Base-by-base conservation (phyloP, 2,888 invertebrate species). In the Aleiodes testaceus region DNA sequence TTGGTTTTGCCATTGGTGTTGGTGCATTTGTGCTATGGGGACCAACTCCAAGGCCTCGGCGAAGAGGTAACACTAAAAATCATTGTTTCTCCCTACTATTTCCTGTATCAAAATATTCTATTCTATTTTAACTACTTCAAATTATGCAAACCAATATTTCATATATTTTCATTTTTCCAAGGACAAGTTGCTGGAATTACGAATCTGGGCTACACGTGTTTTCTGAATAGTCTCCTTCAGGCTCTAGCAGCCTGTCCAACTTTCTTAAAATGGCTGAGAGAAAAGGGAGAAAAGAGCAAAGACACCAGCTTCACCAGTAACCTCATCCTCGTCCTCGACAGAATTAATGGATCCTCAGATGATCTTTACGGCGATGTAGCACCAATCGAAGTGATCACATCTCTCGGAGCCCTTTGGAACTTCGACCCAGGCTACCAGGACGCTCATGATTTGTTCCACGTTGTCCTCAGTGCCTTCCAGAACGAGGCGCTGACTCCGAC, bases 191-290 rank as follows among this genome's bases (percentile, higher is more conserved):
- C 94, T 26, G 98, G 97, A 7, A 90, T 98, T 45, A 94, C 94
- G 78, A 98, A 98, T 89, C 90, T 97, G 75, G 97, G 97, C 50
- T 93, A 95, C 79, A 97, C 97, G 0, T 98, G 98, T 87, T 98
- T 97, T 86, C 89, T 98, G 68, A 98, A 98, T 88, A 95, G 97
- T 0, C 89, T 97, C 59, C 89, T 98, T 26, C 98, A 98, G 89
- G 95, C 96, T 1, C 88, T 97, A 77, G 95, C 97, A 22, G 94
- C 97, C 3, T 96, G 96, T 86, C 94, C 95, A 45, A 92, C 92
- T 73, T 95, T 97, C 83, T 91, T 94, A 72, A 91, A 91, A 12
- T 98, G 97, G 97, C 88, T 97, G 36, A 91, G 92, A 79, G 89
- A 90, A 74, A 88, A 89, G 75, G 91, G 91, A 77, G 91, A 91